Evolutionary conservation across 1,140 invertebrate species (phyloP).

Genomic region (Eueides isabella): DNA sequence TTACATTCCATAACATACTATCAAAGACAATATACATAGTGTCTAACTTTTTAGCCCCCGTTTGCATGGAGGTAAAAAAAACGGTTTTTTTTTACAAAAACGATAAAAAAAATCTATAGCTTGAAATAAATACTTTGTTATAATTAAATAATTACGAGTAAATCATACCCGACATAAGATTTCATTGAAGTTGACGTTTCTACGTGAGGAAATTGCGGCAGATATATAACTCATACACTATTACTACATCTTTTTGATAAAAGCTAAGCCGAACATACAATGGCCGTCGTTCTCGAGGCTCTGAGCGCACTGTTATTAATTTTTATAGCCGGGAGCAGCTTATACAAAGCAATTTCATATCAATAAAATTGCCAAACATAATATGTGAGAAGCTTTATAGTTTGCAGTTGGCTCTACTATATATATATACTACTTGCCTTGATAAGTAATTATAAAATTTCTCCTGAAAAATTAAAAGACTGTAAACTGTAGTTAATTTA

Average conservation of each 20-base stretch:
- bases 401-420: neutral
- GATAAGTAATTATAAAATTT: neutral
- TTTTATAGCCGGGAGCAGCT: conserved; percentile 15
- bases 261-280: conserved; percentile 16
- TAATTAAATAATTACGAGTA: too few relatives aligned
- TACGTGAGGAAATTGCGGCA: neutral
- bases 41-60: too few relatives aligned
- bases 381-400: conserved; percentile 9
- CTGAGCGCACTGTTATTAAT: conserved; percentile 15
- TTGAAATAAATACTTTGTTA: too few relatives aligned
- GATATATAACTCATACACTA: conserved; percentile 12
- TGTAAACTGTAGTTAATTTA: too few relatives aligned
- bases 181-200: neutral
- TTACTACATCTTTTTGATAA: conserved; percentile 21
- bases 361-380: conserved; percentile 15
- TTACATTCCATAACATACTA: too few relatives aligned
- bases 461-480: neutral
- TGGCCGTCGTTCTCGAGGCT: neutral
- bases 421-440: neutral
- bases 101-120: neutral
- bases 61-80: too few relatives aligned
- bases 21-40: too few relatives aligned
- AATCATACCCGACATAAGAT: neutral
- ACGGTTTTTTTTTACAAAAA: too few relatives aligned
- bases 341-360: conserved; percentile 15